A percentile compares a stretch with the other conserved stretches of the same genome.
Evolutionary conservation across 1,140 invertebrate genomes (phyloP).

Genomic region (Eciton burchellii): DNA sequence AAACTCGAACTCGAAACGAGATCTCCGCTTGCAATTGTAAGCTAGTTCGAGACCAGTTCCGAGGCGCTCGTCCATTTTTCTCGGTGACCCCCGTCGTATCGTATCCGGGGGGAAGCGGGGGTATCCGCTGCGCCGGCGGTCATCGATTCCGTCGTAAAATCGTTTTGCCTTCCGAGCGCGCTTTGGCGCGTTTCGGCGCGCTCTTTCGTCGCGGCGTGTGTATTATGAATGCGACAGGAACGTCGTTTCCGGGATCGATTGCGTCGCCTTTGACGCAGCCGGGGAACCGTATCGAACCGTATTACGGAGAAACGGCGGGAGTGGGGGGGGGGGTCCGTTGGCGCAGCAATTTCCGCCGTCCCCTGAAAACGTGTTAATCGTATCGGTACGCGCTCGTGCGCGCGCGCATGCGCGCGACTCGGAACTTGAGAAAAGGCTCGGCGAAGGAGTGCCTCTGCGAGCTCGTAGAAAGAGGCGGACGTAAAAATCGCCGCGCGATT

Average conservation of each 20-base stretch:
- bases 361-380: slow-evolving; percentile 30
- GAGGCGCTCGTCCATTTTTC: slow-evolving; percentile 55
- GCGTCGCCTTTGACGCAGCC: slow-evolving; percentile 49
- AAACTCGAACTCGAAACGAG: slow-evolving; percentile 70
- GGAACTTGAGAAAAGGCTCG: background rate
- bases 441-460: background rate
- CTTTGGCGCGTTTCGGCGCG: slow-evolving; percentile 43
- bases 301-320: background rate
- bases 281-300: background rate
- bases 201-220: slow-evolving; percentile 41
- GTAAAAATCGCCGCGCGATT: background rate
- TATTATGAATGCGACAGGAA: slow-evolving; percentile 55
- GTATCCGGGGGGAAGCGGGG: slow-evolving; percentile 50
- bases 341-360: slow-evolving; percentile 39
- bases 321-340: background rate
- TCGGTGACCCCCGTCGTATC: slow-evolving; percentile 49
- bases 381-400: too few species aligned
- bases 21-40: slow-evolving; percentile 71
- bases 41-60: slow-evolving; percentile 47
- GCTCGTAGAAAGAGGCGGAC: too few species aligned
- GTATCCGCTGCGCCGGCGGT: slow-evolving; percentile 15
- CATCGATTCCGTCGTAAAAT: slow-evolving; percentile 44
- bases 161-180: slow-evolving; percentile 42
- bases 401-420: slow-evolving; percentile 12
- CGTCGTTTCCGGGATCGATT: slow-evolving; percentile 7